Percentiles rank a stretch among this genome's conserved stretches.
These are phyloP conservation scores for Neoarius graeffei DNA, from an alignment of 2,113 vertebrate species.

Conservation along the genomic window DNA sequence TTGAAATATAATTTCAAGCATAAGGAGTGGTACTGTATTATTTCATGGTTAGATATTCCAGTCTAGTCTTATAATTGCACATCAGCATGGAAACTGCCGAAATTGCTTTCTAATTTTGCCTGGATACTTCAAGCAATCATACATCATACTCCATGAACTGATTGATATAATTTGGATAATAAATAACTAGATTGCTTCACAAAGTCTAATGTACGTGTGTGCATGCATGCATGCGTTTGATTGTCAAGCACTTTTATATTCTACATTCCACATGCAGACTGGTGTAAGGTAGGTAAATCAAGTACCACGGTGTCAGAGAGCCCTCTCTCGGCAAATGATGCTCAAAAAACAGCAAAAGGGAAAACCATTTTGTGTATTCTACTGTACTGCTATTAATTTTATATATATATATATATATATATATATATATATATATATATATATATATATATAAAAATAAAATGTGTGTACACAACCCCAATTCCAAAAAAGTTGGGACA, in stretches of 20 bases:
- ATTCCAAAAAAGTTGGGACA: no score
- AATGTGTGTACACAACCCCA: no score
- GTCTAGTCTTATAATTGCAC: neutral
- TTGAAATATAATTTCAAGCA: slow-evolving; percentile 25
- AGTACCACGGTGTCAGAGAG: neutral
- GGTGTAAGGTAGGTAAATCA: neutral
- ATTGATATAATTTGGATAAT: neutral
- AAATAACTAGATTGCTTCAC: neutral
- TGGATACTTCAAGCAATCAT: neutral
- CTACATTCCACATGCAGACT: neutral
- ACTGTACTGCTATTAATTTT: neutral
- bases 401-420: no score
- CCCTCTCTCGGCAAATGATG: neutral
- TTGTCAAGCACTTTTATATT: neutral
- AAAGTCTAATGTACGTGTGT: neutral
- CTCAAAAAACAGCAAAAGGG: neutral
- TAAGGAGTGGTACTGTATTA: slow-evolving; percentile 6
- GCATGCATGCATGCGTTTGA: neutral
- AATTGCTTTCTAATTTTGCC: neutral
- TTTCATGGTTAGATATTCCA: neutral
- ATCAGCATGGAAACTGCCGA: slow-evolving; percentile 4
- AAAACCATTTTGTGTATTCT: neutral
- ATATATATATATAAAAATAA: no score
- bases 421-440: no score
- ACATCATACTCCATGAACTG: neutral